These are phyloP conservation scores for Ophion ventricosus DNA, from an alignment of 2,888 invertebrate species.

Conservation along the genomic window DNA sequence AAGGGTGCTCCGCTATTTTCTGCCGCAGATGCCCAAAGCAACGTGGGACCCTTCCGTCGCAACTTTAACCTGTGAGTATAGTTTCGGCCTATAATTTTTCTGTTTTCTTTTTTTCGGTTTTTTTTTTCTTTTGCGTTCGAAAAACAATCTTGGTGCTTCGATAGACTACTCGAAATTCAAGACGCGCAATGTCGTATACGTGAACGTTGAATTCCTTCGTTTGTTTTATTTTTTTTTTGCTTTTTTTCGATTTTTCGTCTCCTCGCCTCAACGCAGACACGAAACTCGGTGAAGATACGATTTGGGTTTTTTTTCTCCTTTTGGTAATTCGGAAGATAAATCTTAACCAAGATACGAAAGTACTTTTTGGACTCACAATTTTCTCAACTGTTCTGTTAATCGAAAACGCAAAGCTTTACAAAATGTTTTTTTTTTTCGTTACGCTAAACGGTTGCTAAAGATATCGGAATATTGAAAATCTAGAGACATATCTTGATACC, in stretches of 20 bases:
- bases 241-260: not conserved
- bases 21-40: conserved; percentile 74
- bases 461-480: not conserved
- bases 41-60: conserved; percentile 48
- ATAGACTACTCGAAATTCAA: conserved; percentile 81
- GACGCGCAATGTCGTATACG: conserved; percentile 32
- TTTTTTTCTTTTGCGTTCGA: conserved; percentile 51
- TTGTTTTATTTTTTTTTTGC: not conserved
- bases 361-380: not conserved
- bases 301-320: conserved; percentile 18
- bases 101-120: conserved; percentile 59
- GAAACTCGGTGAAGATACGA: conserved; percentile 28
- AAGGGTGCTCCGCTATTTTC: conserved; percentile 74
- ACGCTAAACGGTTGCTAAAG: not conserved
- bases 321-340: not conserved
- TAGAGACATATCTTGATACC: not conserved
- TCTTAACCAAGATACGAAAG: no score
- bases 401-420: not conserved
- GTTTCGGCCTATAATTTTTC: conserved; percentile 73
- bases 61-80: conserved; percentile 76
- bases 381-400: not conserved
- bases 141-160: conserved; percentile 81
- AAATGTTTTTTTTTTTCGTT: not conserved
- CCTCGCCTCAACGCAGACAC: conserved; percentile 27
- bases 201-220: conserved; percentile 39